Base-by-base conservation (phyloP, 2,888 invertebrate genomes). In the Phengaris alcon region DNA sequence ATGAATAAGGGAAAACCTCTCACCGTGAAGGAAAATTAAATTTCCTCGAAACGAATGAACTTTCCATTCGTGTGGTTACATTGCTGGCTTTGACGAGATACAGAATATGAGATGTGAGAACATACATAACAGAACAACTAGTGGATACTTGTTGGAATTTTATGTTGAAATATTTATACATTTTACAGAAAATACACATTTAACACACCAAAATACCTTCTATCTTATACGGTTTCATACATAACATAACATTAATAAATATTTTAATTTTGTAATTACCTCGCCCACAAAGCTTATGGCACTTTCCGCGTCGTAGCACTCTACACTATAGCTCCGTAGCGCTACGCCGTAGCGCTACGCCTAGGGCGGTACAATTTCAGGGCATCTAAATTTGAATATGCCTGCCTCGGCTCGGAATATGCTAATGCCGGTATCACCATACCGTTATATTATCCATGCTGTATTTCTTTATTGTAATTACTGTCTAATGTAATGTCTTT, bases 1-100 rank as follows among this genome's bases (percentile, higher is more conserved):
- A 44, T 64, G 35, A 64, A 64, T 64, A 64, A 68, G 8, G 69
- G 9, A 48, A n/a, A 69, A 15, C 15, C n/a, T 68, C n/a, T 68
- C 44, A 4, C 68, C 68, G 69, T 15, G 69, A 5, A 48, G 48
- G 54, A 22, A 77, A 74, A 78, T 77, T 74, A 76, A 76, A 76
- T 74, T 76, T 74, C 54, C 68, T 7, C 35, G 22, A 54, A 54
- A 9, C 13, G 57, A 76, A 72, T 75, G 64, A 74, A 75, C 35
- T 74, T 76, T 13, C 46, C 75, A 12, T 68, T n/a, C n/a, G 69
- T 13, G 75, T 13, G 72, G 72, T 54, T 54, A 44, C 54, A 35
- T 54, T 6, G 72, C 52, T 70, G 12, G 54, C 7, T 72, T 54
- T 72, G 52, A 72, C 54, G 13, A 72, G 70, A 51, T 51, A 46